phyloP scores from a whole-genome alignment of 2,797 vertebrate genomes.

The Molothrus ater region DNA sequence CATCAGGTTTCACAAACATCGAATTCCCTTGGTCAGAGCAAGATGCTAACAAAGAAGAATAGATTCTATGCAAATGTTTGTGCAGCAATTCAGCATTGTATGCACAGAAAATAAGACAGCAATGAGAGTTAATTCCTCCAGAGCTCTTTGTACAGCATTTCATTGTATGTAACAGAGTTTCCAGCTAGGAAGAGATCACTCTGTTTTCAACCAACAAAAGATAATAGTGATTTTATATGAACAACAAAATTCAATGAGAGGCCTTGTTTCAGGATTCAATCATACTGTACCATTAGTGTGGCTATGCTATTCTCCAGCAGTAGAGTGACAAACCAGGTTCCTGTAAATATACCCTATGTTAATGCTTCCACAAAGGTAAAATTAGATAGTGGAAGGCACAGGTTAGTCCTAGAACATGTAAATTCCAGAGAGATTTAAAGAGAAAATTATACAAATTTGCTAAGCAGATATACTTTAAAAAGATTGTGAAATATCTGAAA shows the following conservation, averaged over 20 bases:
- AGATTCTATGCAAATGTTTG: neutral
- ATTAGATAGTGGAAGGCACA: neutral
- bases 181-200: neutral
- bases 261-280: neutral
- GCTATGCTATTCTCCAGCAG: neutral
- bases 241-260: neutral
- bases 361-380: neutral
- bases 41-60: neutral
- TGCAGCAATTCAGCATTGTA: neutral
- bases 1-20: neutral
- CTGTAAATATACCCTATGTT: neutral
- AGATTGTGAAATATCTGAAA: neutral
- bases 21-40: neutral
- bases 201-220: neutral
- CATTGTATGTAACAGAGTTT: neutral
- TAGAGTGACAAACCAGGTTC: neutral
- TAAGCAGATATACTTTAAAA: neutral
- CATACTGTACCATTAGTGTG: neutral
- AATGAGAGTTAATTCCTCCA: neutral
- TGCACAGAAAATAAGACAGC: neutral
- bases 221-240: neutral
- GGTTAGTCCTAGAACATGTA: neutral
- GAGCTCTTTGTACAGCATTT: neutral
- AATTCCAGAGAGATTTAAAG: neutral
- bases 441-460: neutral